A percentile compares a stretch with the other conserved stretches of the same genome.
These are phyloP conservation scores for Sylvilagus bachmani DNA, from an alignment of 2,113 vertebrate genomes.

Conservation along the genomic window DNA sequence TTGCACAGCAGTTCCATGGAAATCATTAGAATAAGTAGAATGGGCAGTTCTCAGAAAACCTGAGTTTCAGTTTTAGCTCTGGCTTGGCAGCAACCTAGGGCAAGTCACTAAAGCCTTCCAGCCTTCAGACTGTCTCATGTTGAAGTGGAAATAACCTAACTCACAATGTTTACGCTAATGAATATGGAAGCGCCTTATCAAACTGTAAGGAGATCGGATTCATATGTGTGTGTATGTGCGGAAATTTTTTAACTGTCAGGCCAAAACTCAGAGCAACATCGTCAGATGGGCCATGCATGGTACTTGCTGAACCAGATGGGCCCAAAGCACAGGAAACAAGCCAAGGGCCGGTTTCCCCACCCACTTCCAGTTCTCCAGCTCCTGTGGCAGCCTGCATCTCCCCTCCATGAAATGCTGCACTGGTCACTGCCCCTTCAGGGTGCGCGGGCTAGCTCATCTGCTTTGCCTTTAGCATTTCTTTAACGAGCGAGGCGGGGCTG, in stretches of 20 bases:
- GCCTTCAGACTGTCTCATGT: background rate
- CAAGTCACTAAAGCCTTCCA: background rate
- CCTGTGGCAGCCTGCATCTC: background rate
- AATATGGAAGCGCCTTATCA: background rate
- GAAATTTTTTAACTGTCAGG: background rate
- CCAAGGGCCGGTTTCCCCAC: background rate
- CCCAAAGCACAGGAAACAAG: background rate
- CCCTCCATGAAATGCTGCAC: background rate
- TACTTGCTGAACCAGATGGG: background rate
- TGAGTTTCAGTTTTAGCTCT: background rate
- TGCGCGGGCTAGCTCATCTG: background rate
- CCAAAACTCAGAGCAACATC: background rate
- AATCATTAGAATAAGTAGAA: background rate
- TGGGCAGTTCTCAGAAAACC: background rate
- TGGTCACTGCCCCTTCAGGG: background rate
- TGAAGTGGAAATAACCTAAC: background rate
- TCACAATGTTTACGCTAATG: background rate
- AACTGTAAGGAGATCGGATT: background rate
- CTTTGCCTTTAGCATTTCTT: background rate
- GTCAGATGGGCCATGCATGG: background rate
- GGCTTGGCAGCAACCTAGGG: no score
- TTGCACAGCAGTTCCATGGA: background rate
- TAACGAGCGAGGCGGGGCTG: background rate
- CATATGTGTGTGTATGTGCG: no score
- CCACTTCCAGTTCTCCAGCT: background rate